A percentile compares a stretch with the other conserved stretches of the same genome.
Conservation (phyloP, 1,140 invertebrate species). For the Chironomus tepperi region DNA sequence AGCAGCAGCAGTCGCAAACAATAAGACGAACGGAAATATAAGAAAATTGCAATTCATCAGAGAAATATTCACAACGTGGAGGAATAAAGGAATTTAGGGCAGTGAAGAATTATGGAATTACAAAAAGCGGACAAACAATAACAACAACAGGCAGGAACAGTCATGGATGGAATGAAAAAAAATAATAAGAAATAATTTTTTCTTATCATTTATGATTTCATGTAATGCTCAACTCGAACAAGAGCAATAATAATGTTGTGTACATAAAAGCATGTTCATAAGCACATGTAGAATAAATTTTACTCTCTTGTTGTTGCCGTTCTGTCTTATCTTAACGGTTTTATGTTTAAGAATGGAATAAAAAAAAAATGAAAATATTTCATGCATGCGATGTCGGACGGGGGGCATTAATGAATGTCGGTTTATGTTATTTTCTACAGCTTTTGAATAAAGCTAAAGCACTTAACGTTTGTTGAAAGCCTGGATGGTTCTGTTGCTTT, state of each 20-base stretch:
- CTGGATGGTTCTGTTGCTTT: too few relatives aligned
- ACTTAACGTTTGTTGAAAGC: not conserved
- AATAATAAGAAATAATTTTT: too few relatives aligned
- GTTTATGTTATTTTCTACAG: too few relatives aligned
- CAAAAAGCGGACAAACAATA: not conserved
- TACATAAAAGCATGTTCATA: too few relatives aligned
- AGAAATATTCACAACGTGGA: not conserved
- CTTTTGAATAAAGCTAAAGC: not conserved
- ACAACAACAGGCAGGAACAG: not conserved
- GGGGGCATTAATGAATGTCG: too few relatives aligned
- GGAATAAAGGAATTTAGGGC: not conserved
- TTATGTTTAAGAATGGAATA: not conserved
- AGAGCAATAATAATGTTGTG: too few relatives aligned
- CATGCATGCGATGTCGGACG: slow-evolving; percentile 2
- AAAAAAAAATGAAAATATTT: not conserved
- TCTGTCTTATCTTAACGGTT: not conserved
- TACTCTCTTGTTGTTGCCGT: not conserved
- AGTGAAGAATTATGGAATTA: not conserved
- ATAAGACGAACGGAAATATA: not conserved
- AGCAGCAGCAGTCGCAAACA: too few relatives aligned
- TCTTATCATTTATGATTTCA: too few relatives aligned
- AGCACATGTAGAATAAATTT: not conserved
- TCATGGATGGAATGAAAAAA: not conserved
- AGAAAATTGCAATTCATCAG: not conserved
- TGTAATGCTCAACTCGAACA: too few relatives aligned